Conservation (phyloP, 1,140 invertebrate species). For the Hyphantria cunea region DNA sequence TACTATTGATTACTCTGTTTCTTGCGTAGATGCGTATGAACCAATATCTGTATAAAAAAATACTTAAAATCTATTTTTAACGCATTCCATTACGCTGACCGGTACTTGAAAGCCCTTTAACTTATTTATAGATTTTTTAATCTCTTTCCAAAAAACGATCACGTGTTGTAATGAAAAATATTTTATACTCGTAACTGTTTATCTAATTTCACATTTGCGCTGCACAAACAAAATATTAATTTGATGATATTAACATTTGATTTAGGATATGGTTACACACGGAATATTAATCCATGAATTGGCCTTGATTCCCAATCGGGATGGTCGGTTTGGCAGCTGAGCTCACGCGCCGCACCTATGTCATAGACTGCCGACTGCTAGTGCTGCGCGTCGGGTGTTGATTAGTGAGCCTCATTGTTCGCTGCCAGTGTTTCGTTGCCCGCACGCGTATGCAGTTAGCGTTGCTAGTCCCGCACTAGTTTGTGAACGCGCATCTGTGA, state of each 20-base stretch:
- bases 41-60: conserved; percentile 25
- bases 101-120: conserved; percentile 7
- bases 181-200: conserved; percentile 42
- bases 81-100: conserved; percentile 13
- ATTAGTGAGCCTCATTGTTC: conserved; percentile 54
- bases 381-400: conserved; percentile 43
- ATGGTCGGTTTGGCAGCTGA: conserved; percentile 69
- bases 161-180: not conserved
- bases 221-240: conserved; percentile 66
- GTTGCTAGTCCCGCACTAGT: conserved; percentile 74
- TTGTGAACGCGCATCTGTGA: conserved; percentile 65
- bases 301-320: conserved; percentile 77
- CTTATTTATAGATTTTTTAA: not conserved
- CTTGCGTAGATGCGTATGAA: conserved; percentile 33
- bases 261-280: conserved; percentile 64
- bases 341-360: conserved; percentile 56
- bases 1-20: conserved; percentile 33
- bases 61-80: conserved; percentile 15
- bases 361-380: conserved; percentile 40
- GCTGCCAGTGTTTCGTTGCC: conserved; percentile 59
- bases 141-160: not conserved
- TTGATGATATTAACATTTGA: conserved; percentile 64
- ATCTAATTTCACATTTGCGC: conserved; percentile 56
- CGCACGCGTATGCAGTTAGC: conserved; percentile 70
- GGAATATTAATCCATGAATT: conserved; percentile 72